These are phyloP conservation scores for Polypterus senegalus DNA, from an alignment of 2,113 vertebrate species.

Conservation along the genomic window DNA sequence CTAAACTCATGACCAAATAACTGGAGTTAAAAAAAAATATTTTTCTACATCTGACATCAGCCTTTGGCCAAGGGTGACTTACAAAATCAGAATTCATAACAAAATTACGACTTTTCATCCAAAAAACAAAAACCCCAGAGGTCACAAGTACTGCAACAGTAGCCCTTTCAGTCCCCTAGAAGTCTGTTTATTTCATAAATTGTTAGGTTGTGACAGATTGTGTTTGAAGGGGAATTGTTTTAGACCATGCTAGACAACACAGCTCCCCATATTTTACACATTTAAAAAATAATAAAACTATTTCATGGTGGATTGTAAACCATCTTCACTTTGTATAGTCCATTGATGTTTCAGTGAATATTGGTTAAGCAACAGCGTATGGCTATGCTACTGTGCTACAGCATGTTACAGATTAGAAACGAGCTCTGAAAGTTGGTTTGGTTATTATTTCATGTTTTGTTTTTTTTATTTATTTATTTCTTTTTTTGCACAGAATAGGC, in stretches of 20 bases:
- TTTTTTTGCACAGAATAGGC: background rate
- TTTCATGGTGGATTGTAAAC: constrained; percentile 9
- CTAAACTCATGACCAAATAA: too few relatives aligned
- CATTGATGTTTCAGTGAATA: constrained; percentile 1
- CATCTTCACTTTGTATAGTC: background rate
- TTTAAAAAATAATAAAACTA: constrained; percentile 12
- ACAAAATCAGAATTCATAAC: too few relatives aligned
- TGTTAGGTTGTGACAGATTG: constrained; percentile 54
- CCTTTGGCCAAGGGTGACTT: too few relatives aligned
- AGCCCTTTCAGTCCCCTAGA: constrained; percentile 47
- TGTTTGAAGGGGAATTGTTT: constrained; percentile 40
- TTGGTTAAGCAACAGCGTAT: background rate
- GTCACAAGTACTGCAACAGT: constrained; percentile 41
- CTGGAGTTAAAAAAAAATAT: too few relatives aligned
- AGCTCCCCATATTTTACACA: constrained; percentile 16
- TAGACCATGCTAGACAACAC: constrained; percentile 23
- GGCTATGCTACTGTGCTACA: background rate
- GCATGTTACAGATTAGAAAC: background rate
- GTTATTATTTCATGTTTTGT: background rate
- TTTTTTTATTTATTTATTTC: background rate
- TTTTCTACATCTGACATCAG: too few relatives aligned
- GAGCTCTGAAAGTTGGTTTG: background rate
- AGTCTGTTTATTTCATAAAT: constrained; percentile 55
- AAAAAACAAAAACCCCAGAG: constrained; percentile 45
- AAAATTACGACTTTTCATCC: too few relatives aligned